These are phyloP conservation scores for Eurypyga helias DNA, from an alignment of 2,113 vertebrate genomes.

Conservation along the genomic window DNA sequence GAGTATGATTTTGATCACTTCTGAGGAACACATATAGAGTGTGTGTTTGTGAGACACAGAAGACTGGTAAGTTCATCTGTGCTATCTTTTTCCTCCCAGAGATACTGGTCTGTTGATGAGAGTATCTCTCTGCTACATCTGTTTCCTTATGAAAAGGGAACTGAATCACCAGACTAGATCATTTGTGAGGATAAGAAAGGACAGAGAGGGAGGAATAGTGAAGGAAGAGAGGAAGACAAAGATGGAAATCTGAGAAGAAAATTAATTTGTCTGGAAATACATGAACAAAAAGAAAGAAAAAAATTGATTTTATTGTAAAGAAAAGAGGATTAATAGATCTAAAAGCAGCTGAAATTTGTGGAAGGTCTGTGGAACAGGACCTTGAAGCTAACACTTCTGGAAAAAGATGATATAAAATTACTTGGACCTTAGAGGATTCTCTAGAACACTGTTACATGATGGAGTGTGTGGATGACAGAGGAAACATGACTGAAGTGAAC, in stretches of 20 bases:
- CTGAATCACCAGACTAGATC: neutral
- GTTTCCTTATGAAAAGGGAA: slow-evolving; percentile 25
- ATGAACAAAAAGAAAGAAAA: neutral
- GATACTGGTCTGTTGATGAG: neutral
- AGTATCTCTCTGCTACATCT: neutral
- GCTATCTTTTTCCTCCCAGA: neutral
- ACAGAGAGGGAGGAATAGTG: neutral
- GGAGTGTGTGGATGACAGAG: neutral
- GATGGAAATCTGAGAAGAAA: neutral
- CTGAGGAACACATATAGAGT: neutral
- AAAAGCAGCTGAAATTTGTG: neutral
- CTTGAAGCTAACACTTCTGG: neutral
- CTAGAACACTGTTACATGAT: neutral
- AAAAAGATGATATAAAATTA: neutral
- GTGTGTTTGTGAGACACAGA: neutral
- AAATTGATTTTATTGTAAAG: neutral
- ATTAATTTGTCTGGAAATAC: neutral
- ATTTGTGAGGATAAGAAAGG: neutral
- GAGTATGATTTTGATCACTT: neutral
- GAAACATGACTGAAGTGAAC: neutral
- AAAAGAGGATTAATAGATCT: neutral
- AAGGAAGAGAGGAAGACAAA: neutral
- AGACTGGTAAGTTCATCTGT: neutral
- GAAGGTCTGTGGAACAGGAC: neutral
- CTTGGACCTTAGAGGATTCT: neutral